Percentiles rank a stretch among this genome's conserved stretches.
phyloP scores from a whole-genome alignment of 2,888 invertebrate genomes.

The Aleiodes alternator region DNA sequence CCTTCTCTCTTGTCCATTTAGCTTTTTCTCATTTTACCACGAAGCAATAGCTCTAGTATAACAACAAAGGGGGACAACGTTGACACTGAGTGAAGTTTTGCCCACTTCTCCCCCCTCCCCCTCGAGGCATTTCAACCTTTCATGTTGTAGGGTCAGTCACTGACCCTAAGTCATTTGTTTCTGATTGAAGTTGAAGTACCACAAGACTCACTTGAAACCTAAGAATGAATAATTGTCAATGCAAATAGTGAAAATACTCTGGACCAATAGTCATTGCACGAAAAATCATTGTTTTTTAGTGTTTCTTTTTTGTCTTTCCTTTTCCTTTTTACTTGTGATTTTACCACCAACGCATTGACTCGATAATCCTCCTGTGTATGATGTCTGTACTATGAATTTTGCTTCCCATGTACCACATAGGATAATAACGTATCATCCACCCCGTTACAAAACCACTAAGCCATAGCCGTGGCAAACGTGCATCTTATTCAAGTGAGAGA shows the following conservation, averaged over 20 bases:
- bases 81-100: constrained; percentile 7
- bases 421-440: constrained; percentile 56
- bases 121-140: not conserved
- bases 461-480: constrained; percentile 31
- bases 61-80: constrained; percentile 12
- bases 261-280: constrained; percentile 31
- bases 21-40: constrained; percentile 6
- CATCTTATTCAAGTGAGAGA: constrained; percentile 23
- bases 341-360: constrained; percentile 31
- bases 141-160: constrained; percentile 27
- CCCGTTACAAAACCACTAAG: constrained; percentile 57
- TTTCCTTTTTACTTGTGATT: not conserved
- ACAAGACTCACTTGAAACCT: not conserved
- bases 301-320: not conserved
- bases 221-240: constrained; percentile 19
- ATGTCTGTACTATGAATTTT: constrained; percentile 28
- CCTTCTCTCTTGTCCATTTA: constrained; percentile 12
- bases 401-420: constrained; percentile 58
- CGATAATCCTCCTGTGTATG: constrained; percentile 26
- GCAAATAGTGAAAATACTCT: constrained; percentile 53
- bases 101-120: not conserved
- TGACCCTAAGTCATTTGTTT: constrained; percentile 9
- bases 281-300: not conserved
- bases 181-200: constrained; percentile 1
- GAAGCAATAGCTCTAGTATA: not conserved